Evolutionary conservation across 2,113 vertebrate genomes (phyloP).

Genomic region (Corythoichthys haematopterus): DNA sequence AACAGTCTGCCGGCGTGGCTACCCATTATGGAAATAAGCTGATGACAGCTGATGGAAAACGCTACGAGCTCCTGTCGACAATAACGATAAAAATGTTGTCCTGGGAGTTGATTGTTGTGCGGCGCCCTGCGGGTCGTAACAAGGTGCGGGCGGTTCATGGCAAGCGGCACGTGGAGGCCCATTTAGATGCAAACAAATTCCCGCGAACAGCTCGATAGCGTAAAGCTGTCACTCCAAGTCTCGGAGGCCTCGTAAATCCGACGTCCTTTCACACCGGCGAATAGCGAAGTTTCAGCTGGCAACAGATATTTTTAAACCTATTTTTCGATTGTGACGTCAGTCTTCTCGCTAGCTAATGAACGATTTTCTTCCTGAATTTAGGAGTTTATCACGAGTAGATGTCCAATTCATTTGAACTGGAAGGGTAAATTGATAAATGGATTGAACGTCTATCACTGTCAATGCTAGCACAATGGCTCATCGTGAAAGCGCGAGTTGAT

Average conservation of each 20-base stretch:
- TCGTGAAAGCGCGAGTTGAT: slow-evolving; percentile 59
- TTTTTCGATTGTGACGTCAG: slow-evolving; percentile 52
- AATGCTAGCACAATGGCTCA: slow-evolving; percentile 39
- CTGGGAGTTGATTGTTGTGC: slow-evolving; percentile 2
- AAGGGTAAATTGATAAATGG: too few species aligned
- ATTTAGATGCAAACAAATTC: slow-evolving; percentile 29
- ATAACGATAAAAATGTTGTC: slow-evolving; percentile 5
- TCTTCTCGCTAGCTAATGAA: slow-evolving; percentile 48
- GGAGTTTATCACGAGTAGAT: too few species aligned
- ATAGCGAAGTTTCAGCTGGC: slow-evolving; percentile 23
- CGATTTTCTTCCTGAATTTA: slow-evolving; percentile 59
- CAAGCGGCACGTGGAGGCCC: not conserved
- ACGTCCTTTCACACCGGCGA: slow-evolving; percentile 23
- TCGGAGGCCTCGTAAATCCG: slow-evolving; percentile 24
- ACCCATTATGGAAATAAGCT: slow-evolving; percentile 49
- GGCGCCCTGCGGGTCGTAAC: not conserved
- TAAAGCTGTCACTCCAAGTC: slow-evolving; percentile 38
- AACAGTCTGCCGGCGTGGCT: slow-evolving; percentile 25
- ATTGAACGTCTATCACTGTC: too few species aligned
- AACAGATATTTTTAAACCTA: slow-evolving; percentile 36
- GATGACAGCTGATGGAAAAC: slow-evolving; percentile 19
- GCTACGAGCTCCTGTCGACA: not conserved
- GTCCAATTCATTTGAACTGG: too few species aligned
- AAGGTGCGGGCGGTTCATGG: slow-evolving; percentile 8
- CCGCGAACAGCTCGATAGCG: slow-evolving; percentile 21